A percentile compares a stretch with the other conserved stretches of the same genome.
Conservation (phyloP, 2,113 vertebrate species). For the Callospermophilus lateralis region DNA sequence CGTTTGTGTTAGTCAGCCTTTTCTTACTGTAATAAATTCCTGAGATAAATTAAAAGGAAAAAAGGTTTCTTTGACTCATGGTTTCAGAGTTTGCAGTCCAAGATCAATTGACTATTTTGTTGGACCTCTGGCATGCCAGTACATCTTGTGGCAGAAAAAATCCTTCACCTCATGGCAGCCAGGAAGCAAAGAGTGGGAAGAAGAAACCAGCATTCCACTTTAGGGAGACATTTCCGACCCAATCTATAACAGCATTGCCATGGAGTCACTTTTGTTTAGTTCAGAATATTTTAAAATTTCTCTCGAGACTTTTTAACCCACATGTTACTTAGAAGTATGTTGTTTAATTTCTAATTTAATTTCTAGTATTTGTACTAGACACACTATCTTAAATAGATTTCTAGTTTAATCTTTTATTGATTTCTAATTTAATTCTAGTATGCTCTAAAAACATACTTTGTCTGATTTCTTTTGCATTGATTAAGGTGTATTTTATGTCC, state of each 20-base stretch:
- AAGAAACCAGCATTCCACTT: too few species aligned
- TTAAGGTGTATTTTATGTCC: background rate
- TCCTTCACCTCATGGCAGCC: too few species aligned
- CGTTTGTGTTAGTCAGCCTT: too few species aligned
- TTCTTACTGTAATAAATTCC: too few species aligned
- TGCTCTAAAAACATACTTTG: background rate
- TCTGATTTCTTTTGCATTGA: background rate
- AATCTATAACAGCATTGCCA: background rate
- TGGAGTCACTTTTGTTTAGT: background rate
- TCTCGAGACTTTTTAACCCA: background rate
- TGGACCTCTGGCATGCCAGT: too few species aligned
- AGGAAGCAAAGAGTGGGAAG: too few species aligned
- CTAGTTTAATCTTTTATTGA: background rate
- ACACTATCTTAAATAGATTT: background rate
- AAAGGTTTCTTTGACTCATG: too few species aligned
- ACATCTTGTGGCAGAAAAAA: too few species aligned
- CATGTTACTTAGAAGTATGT: background rate
- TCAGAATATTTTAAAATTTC: conserved; percentile 7
- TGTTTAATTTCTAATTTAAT: background rate
- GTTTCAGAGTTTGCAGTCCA: too few species aligned
- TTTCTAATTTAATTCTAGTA: background rate
- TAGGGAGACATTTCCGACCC: background rate
- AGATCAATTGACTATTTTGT: too few species aligned
- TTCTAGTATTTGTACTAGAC: background rate
- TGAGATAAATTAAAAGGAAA: too few species aligned